phyloP scores from a whole-genome alignment of 2,113 vertebrate genomes.

The Ctenomys sociabilis region DNA sequence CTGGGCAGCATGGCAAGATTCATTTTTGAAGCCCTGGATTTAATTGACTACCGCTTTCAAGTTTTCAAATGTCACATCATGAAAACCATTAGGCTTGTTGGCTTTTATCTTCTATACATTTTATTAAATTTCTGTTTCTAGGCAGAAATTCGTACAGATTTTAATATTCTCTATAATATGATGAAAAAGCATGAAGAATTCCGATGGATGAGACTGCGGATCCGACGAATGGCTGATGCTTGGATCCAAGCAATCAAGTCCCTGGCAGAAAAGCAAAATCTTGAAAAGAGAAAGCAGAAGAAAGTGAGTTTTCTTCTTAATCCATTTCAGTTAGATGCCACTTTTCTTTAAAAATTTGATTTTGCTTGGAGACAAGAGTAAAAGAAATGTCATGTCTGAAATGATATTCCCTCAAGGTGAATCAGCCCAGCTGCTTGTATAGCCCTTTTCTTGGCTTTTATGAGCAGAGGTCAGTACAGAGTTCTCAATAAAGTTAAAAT shows the following conservation, averaged over 20 bases:
- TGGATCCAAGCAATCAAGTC: slow-evolving; percentile 96
- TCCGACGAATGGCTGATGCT: slow-evolving; percentile 95
- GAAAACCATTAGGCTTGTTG: slow-evolving; percentile 49
- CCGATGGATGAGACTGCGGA: slow-evolving; percentile 98
- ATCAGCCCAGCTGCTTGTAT: background rate
- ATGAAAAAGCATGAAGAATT: slow-evolving; percentile 98
- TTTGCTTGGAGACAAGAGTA: slow-evolving; percentile 57
- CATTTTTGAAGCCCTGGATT: slow-evolving; percentile 37
- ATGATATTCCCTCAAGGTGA: background rate
- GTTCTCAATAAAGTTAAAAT: background rate
- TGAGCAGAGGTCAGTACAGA: background rate
- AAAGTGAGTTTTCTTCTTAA: slow-evolving; percentile 88
- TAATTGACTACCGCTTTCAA: slow-evolving; percentile 61
- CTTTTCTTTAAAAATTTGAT: slow-evolving; percentile 55
- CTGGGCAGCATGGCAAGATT: background rate
- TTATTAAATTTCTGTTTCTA: slow-evolving; percentile 82
- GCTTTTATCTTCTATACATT: slow-evolving; percentile 57
- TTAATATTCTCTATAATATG: slow-evolving; percentile 94
- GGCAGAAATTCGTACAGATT: slow-evolving; percentile 94
- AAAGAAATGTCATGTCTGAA: slow-evolving; percentile 37
- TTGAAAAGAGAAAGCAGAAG: slow-evolving; percentile 92
- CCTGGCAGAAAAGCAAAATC: slow-evolving; percentile 94
- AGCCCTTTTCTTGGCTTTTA: background rate
- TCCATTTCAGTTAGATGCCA: slow-evolving; percentile 48
- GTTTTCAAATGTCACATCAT: slow-evolving; percentile 48